Conservation (phyloP, 2,797 vertebrate genomes). For the Pampus argenteus region DNA sequence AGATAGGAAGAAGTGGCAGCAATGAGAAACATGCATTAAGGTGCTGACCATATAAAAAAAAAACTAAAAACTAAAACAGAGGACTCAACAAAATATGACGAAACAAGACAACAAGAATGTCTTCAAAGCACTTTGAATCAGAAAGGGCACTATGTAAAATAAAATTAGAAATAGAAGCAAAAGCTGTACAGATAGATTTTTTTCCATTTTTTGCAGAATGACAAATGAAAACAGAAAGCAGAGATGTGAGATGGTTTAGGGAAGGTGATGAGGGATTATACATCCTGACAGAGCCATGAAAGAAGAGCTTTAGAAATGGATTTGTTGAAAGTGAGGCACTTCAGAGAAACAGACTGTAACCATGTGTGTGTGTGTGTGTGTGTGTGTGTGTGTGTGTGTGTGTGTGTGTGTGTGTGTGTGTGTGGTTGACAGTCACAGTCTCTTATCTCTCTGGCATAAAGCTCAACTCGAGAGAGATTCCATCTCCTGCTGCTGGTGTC, state of each 20-base stretch:
- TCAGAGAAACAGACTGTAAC: constrained; percentile 48
- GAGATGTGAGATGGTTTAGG: constrained; percentile 57
- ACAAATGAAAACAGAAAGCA: constrained; percentile 52
- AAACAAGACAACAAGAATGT: neutral
- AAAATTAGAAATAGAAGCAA: constrained; percentile 22
- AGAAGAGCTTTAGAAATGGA: constrained; percentile 57
- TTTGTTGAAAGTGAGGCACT: constrained; percentile 66
- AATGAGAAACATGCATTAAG: constrained; percentile 17
- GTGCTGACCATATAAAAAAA: constrained; percentile 33
- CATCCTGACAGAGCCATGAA: constrained; percentile 63
- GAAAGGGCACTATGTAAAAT: constrained; percentile 6
- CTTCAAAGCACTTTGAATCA: constrained; percentile 14
- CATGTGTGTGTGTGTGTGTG: constrained; percentile 25
- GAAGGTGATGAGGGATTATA: constrained; percentile 72
- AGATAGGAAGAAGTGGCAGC: constrained; percentile 16
- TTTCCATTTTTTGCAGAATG: constrained; percentile 6
- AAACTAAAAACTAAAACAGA: constrained; percentile 1
- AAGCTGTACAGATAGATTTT: constrained; percentile 14
- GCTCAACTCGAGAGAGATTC: constrained; percentile 61
- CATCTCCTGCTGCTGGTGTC: constrained; percentile 53
- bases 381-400: constrained; percentile 30
- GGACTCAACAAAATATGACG: constrained; percentile 2
- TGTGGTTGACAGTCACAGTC: constrained; percentile 66
- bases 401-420: constrained; percentile 16
- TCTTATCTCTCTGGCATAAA: constrained; percentile 63